These are phyloP conservation scores for Notospermus geniculatus DNA, from an alignment of 1,140 invertebrate species.

Conservation along the genomic window DNA sequence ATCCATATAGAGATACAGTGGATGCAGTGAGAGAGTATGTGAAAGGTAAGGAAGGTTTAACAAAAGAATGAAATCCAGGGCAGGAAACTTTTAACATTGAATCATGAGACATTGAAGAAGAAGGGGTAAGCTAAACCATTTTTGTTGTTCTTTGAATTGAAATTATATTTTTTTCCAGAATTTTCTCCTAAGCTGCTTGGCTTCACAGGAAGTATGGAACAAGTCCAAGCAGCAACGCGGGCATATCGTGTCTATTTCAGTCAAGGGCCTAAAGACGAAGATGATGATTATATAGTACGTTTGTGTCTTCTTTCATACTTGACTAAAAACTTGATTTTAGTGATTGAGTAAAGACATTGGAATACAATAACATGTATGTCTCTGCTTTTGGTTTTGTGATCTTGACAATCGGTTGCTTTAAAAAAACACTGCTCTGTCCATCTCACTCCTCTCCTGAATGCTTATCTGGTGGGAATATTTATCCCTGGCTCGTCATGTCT, in stretches of 20 bases:
- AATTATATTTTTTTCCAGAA: constrained; percentile 60
- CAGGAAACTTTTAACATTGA: neutral
- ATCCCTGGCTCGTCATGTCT: no score
- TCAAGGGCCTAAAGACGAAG: constrained; percentile 85
- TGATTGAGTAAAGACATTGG: no score
- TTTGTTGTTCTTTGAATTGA: neutral
- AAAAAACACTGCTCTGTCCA: no score
- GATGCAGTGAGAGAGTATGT: constrained; percentile 83
- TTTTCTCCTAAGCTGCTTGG: constrained; percentile 93
- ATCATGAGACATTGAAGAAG: neutral
- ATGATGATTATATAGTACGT: constrained; percentile 95
- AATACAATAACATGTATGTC: no score
- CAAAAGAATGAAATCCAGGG: neutral
- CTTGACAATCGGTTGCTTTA: no score
- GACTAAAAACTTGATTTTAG: no score
- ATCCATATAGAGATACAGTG: constrained; percentile 88
- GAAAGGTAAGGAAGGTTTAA: constrained; percentile 57
- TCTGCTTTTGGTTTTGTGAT: no score
- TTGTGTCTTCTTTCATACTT: no score
- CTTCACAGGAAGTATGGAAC: constrained; percentile 84
- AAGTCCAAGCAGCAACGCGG: constrained; percentile 79
- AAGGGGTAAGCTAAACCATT: no score
- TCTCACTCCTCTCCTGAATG: no score
- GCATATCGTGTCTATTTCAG: constrained; percentile 96
- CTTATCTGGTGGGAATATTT: no score